Conservation (phyloP, 2,113 vertebrate genomes). For the Laterallus jamaicensis region DNA sequence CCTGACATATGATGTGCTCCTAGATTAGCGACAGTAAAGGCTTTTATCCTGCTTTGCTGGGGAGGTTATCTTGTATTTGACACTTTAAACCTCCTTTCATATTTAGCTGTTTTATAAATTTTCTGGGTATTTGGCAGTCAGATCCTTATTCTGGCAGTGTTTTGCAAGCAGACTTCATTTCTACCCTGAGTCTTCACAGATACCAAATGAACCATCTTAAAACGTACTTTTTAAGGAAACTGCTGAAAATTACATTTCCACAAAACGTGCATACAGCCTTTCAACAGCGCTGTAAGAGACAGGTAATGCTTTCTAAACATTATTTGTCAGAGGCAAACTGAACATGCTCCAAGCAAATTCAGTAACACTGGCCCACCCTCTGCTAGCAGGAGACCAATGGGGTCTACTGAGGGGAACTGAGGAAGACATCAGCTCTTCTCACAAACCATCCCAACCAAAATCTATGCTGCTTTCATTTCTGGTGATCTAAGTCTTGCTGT, state of each 20-base stretch:
- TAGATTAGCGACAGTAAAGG: conserved; percentile 61
- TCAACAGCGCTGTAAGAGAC: neutral
- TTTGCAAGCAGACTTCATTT: conserved; percentile 84
- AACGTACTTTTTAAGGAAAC: conserved; percentile 71
- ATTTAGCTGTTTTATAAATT: conserved; percentile 73
- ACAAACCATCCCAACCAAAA: neutral
- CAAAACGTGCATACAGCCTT: conserved; percentile 25
- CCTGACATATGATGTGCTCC: conserved; percentile 43
- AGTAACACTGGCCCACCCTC: neutral
- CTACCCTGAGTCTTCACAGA: conserved; percentile 56
- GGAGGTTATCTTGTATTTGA: conserved; percentile 45
- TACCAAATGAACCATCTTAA: conserved; percentile 73
- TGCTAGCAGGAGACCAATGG: neutral
- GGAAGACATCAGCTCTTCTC: neutral
- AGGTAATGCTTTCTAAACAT: neutral
- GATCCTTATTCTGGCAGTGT: conserved; percentile 76
- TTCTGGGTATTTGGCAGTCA: conserved; percentile 57
- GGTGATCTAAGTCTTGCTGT: neutral
- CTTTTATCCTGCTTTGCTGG: conserved; percentile 46
- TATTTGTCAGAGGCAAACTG: neutral
- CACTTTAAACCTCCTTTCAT: conserved; percentile 63
- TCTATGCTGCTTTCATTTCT: neutral
- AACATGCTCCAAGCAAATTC: neutral
- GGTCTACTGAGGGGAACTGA: neutral
- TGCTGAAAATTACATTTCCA: conserved; percentile 68